Percentiles rank a stretch among this genome's conserved stretches.
phyloP scores from a whole-genome alignment of 2,888 invertebrate species.

The Dascillus cervinus region DNA sequence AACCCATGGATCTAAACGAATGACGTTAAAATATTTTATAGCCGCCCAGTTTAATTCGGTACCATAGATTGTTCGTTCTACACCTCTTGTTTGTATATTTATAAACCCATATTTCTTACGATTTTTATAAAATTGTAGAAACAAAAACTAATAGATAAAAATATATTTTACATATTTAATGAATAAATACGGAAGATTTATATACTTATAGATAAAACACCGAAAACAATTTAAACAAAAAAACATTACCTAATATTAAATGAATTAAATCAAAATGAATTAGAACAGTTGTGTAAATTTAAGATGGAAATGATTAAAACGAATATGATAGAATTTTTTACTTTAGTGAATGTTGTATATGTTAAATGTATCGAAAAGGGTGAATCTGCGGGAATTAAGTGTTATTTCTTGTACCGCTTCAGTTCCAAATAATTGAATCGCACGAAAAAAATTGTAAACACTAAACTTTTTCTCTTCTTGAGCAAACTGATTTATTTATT shows the following conservation, averaged over 20 bases:
- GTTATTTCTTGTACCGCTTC: no score
- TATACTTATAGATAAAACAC: constrained; percentile 2
- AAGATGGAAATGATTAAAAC: constrained; percentile 1
- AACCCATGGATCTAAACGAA: background rate
- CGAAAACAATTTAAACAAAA: no score
- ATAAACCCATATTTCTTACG: constrained; percentile 27
- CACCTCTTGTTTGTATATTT: constrained; percentile 28
- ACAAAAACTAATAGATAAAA: constrained; percentile 24
- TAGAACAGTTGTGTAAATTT: no score
- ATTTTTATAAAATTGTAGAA: constrained; percentile 27
- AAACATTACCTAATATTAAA: no score
- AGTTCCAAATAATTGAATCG: no score
- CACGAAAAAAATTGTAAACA: no score
- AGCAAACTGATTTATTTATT: no score
- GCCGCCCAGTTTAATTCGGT: constrained; percentile 9
- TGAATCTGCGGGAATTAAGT: no score
- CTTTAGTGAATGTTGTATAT: background rate
- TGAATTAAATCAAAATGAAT: no score
- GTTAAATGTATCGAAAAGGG: background rate
- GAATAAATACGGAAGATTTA: background rate
- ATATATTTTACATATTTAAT: constrained; percentile 25
- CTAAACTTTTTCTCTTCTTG: no score
- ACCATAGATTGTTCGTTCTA: constrained; percentile 21
- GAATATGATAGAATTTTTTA: constrained; percentile 3
- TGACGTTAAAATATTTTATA: constrained; percentile 7